Evolutionary conservation across 2,888 invertebrate genomes (phyloP).

Genomic region (Rhamnusium bicolor): DNA sequence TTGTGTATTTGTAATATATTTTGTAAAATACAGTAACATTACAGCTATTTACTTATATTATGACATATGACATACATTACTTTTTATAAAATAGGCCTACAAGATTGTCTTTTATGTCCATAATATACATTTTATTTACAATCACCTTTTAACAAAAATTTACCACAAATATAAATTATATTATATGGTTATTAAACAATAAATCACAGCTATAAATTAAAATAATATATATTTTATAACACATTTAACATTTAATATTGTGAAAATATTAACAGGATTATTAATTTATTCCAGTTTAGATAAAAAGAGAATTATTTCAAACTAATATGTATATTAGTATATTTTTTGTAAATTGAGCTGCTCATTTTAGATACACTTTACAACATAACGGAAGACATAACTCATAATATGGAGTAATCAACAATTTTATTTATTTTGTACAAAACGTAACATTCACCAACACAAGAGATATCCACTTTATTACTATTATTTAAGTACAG

Average conservation of each 20-base stretch:
- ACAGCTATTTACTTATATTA: conserved; percentile 54
- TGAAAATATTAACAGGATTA: neutral
- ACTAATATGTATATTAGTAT: too few relatives aligned
- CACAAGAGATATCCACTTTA: neutral
- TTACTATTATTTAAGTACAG: conserved; percentile 5
- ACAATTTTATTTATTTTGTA: conserved; percentile 3
- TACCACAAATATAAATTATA: neutral
- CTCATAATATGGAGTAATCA: conserved; percentile 5
- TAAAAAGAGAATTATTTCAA: neutral
- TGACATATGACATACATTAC: conserved; percentile 37
- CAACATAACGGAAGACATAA: conserved; percentile 31
- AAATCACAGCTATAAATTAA: neutral
- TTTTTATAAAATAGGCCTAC: conserved; percentile 69
- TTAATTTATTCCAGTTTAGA: neutral
- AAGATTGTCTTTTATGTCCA: conserved; percentile 68
- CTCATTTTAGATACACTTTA: too few relatives aligned
- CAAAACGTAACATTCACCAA: conserved; percentile 16
- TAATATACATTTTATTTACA: conserved; percentile 33
- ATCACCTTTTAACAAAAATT: neutral
- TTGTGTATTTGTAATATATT: conserved; percentile 54
- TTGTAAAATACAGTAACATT: conserved; percentile 64
- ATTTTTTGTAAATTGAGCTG: conserved; percentile 13
- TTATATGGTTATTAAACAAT: neutral
- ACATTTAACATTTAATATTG: neutral
- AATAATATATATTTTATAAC: neutral